Base-by-base conservation (phyloP, 2,113 vertebrate species). In the Pteruthius melanotis region DNA sequence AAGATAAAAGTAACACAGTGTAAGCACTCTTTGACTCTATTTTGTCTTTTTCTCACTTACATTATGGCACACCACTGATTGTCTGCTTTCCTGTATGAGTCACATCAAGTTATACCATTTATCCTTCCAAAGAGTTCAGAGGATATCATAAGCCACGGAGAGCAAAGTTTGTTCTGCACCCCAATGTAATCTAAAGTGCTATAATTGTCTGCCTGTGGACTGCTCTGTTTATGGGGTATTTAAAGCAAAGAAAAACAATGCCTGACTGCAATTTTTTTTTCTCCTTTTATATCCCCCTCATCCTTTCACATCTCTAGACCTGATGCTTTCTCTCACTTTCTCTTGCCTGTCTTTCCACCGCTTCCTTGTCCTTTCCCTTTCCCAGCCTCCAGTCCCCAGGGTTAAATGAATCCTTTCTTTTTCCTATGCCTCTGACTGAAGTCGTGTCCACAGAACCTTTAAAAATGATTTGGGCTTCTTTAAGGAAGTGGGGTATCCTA, bases 31-130 rank as follows among this genome's bases (percentile, higher is more conserved):
- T 68, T 87, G 68, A 49, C 65, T 66, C 63, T 94, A 75, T 76
- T 96, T 92, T 89, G 88, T 92, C 85, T 95, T 93, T 89, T 94
- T 96, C 95, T 93, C 90, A 79, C 83, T 94, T 93, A 56, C 33
- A 18, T 84, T 84, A 81, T 12, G 64, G 86, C 77, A 93, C 49
- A 76, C 23, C 69, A 84, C 56, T 30, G 44, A 66, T 75, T 92
- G 87, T 92, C 90, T 90, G 13, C n/a, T 92, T 94, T 93, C 77
- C 79, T 92, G 83, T 35, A 78, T 88, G 94, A 96, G 65, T 93
- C 89, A 96, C 77, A 69, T 90, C 56, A 66, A 94, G 65, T 78
- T 71, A 64, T 42, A 57, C 37, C 35, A 53, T 68, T 87, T 74
- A 68, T 86, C 45, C 64, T 92, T 89, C 54, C 76, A 87, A n/a